These are phyloP conservation scores for Teleogryllus occipitalis DNA, from an alignment of 1,140 invertebrate species.

Conservation along the genomic window DNA sequence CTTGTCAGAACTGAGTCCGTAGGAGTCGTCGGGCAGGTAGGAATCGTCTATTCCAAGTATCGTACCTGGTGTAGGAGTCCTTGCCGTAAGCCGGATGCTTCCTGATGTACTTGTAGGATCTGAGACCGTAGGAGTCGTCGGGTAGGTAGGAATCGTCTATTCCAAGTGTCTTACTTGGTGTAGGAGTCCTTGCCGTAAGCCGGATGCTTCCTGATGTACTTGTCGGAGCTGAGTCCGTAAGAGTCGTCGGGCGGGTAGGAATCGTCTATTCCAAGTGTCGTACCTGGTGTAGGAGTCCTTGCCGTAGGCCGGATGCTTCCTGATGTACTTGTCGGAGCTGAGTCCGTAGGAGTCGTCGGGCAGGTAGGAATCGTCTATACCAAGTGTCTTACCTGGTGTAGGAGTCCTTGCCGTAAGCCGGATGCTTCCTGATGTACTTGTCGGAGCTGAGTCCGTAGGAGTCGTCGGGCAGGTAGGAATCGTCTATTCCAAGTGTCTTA, in stretches of 20 bases:
- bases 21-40: slow-evolving; percentile 10
- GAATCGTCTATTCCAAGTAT: too few relatives aligned
- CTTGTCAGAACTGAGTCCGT: slow-evolving; percentile 12
- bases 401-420: background rate
- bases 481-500: too few relatives aligned
- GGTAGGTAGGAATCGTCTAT: background rate
- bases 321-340: slow-evolving; percentile 21
- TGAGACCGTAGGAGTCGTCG: slow-evolving; percentile 13
- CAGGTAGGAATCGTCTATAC: too few relatives aligned
- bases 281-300: too few relatives aligned
- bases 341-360: slow-evolving; percentile 16
- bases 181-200: background rate
- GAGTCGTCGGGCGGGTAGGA: too few relatives aligned
- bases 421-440: slow-evolving; percentile 9
- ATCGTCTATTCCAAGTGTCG: too few relatives aligned
- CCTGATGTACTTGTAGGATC: slow-evolving; percentile 15
- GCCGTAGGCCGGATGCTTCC: slow-evolving; percentile 11
- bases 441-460: too few relatives aligned
- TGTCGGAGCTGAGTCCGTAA: too few relatives aligned
- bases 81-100: slow-evolving; percentile 5
- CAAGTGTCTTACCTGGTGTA: too few relatives aligned
- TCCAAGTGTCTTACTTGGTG: too few relatives aligned
- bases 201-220: slow-evolving; percentile 9
- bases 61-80: background rate
- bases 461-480: background rate